phyloP scores from a whole-genome alignment of 2,797 vertebrate species.

The Eulemur mongoz region DNA sequence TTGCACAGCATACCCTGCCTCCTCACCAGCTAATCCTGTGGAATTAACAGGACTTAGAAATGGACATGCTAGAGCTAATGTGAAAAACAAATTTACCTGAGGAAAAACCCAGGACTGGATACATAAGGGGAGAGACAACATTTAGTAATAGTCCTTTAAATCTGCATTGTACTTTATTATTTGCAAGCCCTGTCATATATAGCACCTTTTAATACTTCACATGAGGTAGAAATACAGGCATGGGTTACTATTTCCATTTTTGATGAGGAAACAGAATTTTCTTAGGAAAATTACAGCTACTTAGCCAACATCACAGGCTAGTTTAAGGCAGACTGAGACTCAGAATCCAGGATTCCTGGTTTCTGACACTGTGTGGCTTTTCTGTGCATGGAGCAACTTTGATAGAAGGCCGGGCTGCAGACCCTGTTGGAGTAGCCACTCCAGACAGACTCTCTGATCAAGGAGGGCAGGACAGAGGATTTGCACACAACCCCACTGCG shows the following conservation, averaged over 20 bases:
- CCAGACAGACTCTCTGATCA: no score
- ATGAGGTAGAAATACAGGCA: not conserved
- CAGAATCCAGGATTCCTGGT: not conserved
- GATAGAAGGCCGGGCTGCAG: not conserved
- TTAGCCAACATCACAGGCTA: not conserved
- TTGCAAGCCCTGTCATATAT: not conserved
- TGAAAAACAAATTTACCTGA: not conserved
- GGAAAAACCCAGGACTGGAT: not conserved
- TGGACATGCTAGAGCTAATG: not conserved
- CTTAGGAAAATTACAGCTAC: not conserved
- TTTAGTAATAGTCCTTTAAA: not conserved
- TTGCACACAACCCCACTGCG: rapidly evolving
- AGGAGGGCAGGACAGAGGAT: not conserved
- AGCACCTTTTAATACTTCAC: not conserved
- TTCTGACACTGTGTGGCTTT: not conserved
- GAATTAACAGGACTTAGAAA: not conserved
- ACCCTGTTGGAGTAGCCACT: not conserved
- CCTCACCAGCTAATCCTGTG: not conserved
- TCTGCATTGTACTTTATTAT: not conserved
- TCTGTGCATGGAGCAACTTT: not conserved
- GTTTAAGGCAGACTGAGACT: not conserved
- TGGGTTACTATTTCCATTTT: not conserved
- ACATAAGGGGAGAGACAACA: not conserved
- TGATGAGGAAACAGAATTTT: not conserved
- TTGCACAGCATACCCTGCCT: not conserved